phyloP scores from a whole-genome alignment of 2,888 invertebrate species.

The Ophion costatus region DNA sequence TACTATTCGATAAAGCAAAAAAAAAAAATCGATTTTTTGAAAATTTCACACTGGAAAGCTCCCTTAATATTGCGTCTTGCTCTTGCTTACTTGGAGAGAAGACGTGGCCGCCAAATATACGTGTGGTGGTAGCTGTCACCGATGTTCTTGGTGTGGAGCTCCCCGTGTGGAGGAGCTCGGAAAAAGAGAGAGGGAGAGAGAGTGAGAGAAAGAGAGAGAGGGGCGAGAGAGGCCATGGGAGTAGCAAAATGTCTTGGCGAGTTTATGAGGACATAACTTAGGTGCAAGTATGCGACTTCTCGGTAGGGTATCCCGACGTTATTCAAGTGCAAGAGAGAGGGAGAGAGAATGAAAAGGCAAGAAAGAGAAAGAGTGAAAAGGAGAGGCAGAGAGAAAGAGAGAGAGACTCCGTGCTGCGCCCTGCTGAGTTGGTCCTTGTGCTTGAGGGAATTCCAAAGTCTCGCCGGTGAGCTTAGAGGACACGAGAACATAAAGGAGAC shows the following conservation, averaged over 20 bases:
- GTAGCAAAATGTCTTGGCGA: slow-evolving; percentile 74
- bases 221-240: slow-evolving; percentile 55
- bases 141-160: not conserved
- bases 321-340: slow-evolving; percentile 3
- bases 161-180: not conserved
- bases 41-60: too few relatives aligned
- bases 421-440: slow-evolving; percentile 52
- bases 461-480: slow-evolving; percentile 39
- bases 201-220: slow-evolving; percentile 26
- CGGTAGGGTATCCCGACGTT: slow-evolving; percentile 38
- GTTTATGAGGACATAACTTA: slow-evolving; percentile 80
- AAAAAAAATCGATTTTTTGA: too few relatives aligned
- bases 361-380: slow-evolving; percentile 10
- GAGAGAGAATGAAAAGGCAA: not conserved
- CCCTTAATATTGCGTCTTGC: slow-evolving; percentile 68
- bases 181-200: slow-evolving; percentile 3
- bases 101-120: slow-evolving; percentile 70
- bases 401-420: not conserved
- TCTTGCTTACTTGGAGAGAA: slow-evolving; percentile 49
- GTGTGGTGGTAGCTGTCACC: slow-evolving; percentile 37
- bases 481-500: slow-evolving; percentile 23
- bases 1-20: too few relatives aligned
- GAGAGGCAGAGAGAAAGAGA: slow-evolving; percentile 14
- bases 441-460: slow-evolving; percentile 65
- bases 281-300: slow-evolving; percentile 76